phyloP scores from a whole-genome alignment of 2,888 invertebrate species.

The Oscheius sp. region DNA sequence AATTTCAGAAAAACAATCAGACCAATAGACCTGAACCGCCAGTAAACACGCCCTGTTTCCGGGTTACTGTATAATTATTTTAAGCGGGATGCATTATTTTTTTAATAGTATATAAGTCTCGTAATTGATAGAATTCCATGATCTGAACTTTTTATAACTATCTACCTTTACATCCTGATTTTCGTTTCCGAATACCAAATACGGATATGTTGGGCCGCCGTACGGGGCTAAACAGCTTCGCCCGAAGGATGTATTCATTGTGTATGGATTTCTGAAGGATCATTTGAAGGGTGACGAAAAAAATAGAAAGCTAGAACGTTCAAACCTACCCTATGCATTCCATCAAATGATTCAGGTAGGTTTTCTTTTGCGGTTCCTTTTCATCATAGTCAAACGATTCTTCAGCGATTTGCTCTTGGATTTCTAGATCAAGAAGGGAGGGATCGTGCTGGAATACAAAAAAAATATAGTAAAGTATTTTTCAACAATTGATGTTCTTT shows the following conservation, averaged over 20 bases:
- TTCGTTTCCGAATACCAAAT: conserved; percentile 3
- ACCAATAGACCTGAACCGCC: no score
- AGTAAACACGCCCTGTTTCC: no score
- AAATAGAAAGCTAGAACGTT: not conserved
- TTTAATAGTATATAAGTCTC: no score
- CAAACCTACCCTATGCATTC: conserved; percentile 10
- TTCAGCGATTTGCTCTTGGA: not conserved
- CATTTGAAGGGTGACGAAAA: not conserved
- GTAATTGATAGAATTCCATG: no score
- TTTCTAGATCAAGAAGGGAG: not conserved
- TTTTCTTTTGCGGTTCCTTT: not conserved
- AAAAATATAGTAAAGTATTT: not conserved
- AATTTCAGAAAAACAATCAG: no score
- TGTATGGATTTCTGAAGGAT: conserved; percentile 17
- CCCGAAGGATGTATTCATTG: not conserved
- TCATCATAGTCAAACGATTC: conserved; percentile 5
- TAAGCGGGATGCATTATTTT: no score
- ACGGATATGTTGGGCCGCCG: conserved; percentile 21
- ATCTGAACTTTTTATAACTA: no score
- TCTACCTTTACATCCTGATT: not conserved
- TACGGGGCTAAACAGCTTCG: conserved; percentile 9
- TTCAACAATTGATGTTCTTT: no score
- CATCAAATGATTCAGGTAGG: conserved; percentile 4
- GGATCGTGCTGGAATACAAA: not conserved
- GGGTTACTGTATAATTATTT: no score